Conservation (phyloP, 2,113 vertebrate genomes). For the Albula glossodonta region DNA sequence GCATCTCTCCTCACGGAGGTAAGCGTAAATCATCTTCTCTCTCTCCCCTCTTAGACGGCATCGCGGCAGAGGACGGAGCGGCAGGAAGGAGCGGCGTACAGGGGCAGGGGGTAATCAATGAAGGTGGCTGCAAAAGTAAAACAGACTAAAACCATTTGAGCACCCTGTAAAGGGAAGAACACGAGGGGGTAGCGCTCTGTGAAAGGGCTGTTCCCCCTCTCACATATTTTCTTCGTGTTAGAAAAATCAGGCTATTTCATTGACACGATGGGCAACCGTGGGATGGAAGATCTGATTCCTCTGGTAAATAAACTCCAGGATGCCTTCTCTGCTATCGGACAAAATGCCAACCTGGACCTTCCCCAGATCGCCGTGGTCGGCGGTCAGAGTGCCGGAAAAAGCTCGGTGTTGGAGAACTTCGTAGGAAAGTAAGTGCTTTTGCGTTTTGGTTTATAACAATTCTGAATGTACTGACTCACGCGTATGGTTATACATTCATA, state of each 20-base stretch:
- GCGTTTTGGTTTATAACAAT: neutral
- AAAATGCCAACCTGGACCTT: slow-evolving; percentile 87
- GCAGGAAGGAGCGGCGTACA: neutral
- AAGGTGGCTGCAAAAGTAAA: neutral
- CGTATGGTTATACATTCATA: neutral
- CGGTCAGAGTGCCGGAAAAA: slow-evolving; percentile 93
- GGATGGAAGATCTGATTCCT: slow-evolving; percentile 94
- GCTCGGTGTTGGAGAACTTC: slow-evolving; percentile 96
- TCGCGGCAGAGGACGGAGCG: neutral
- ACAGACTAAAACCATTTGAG: slow-evolving; percentile 2
- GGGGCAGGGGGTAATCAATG: slow-evolving; percentile 11
- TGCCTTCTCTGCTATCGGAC: slow-evolving; percentile 89
- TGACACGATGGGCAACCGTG: slow-evolving; percentile 85
- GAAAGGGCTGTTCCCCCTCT: slow-evolving; percentile 10
- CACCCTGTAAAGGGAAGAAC: neutral
- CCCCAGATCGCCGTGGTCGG: slow-evolving; percentile 96
- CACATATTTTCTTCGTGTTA: neutral
- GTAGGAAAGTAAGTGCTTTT: slow-evolving; percentile 81
- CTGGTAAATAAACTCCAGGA: slow-evolving; percentile 91
- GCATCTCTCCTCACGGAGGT: neutral
- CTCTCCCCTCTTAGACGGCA: neutral
- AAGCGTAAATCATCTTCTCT: neutral
- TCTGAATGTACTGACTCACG: neutral
- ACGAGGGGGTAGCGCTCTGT: slow-evolving; percentile 7
- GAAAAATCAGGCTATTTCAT: neutral